Percentiles rank a stretch among this genome's conserved stretches.
Conservation (phyloP, 2,797 vertebrate genomes). For the Phaenicophaeus curvirostris region DNA sequence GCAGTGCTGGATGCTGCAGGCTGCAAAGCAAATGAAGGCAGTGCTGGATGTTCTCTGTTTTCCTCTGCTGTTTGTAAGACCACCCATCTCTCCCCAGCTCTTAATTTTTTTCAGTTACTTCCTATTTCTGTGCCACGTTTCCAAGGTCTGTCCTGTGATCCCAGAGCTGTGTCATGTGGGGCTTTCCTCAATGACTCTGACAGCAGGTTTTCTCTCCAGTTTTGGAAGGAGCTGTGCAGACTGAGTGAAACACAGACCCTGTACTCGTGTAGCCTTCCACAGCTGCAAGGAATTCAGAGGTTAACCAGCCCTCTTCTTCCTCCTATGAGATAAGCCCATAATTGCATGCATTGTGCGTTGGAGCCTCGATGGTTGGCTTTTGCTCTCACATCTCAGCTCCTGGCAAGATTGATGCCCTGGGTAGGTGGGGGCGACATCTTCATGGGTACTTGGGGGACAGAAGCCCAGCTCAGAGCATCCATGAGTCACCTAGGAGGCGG, state of each 20-base stretch:
- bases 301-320: neutral
- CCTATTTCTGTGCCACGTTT: fast-evolving
- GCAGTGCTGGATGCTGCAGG: neutral
- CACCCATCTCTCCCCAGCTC: neutral
- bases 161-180: neutral
- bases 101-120: neutral
- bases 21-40: neutral
- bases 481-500: neutral
- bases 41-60: neutral
- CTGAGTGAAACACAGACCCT: neutral
- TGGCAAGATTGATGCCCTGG: neutral
- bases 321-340: neutral
- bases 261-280: neutral
- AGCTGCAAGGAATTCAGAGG: neutral
- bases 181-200: neutral
- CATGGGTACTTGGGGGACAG: neutral
- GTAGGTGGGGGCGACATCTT: neutral
- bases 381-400: neutral
- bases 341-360: neutral
- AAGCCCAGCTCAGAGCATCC: neutral
- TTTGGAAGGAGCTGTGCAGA: neutral
- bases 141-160: neutral
- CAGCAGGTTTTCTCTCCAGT: neutral
- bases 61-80: neutral
- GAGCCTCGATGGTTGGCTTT: neutral